Evolutionary conservation across 2,888 invertebrate species (phyloP).

Genomic region (Lomographa bimaculata): DNA sequence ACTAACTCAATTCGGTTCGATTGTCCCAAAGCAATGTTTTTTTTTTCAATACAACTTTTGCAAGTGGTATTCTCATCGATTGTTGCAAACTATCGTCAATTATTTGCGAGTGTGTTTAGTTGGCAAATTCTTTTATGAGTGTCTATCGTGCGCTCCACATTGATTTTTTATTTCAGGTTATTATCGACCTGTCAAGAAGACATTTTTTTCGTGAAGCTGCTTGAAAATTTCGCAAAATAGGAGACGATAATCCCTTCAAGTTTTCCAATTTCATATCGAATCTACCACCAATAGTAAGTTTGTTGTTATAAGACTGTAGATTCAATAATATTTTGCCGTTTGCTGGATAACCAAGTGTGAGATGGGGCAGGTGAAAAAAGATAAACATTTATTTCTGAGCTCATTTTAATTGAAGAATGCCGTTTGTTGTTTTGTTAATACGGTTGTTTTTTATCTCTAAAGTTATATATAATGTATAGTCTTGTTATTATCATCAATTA

Average conservation of each 20-base stretch:
- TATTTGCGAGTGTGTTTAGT: conserved; percentile 26
- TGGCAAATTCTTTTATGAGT: conserved; percentile 27
- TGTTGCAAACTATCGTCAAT: conserved; percentile 32
- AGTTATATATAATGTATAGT: no score
- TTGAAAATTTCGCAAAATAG: conserved; percentile 80
- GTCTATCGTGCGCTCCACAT: conserved; percentile 56
- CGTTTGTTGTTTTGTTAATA: no score
- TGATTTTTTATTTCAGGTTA: conserved; percentile 81
- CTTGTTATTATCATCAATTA: no score
- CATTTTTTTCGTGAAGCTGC: conserved; percentile 75
- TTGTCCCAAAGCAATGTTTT: conserved; percentile 23
- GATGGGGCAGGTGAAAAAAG: neutral
- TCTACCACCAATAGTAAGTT: conserved; percentile 81
- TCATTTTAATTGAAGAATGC: neutral
- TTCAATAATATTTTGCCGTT: conserved; percentile 15
- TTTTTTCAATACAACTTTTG: conserved; percentile 33
- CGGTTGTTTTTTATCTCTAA: no score
- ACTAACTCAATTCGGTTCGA: conserved; percentile 16
- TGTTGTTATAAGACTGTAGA: neutral
- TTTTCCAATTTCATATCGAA: conserved; percentile 82
- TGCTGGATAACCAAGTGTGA: neutral
- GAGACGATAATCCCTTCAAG: conserved; percentile 81
- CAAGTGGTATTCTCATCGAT: conserved; percentile 35
- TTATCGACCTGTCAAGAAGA: conserved; percentile 82
- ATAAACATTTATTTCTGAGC: neutral